Conservation (phyloP, 2,888 invertebrate species). For the Drosophila paramelanica region DNA sequence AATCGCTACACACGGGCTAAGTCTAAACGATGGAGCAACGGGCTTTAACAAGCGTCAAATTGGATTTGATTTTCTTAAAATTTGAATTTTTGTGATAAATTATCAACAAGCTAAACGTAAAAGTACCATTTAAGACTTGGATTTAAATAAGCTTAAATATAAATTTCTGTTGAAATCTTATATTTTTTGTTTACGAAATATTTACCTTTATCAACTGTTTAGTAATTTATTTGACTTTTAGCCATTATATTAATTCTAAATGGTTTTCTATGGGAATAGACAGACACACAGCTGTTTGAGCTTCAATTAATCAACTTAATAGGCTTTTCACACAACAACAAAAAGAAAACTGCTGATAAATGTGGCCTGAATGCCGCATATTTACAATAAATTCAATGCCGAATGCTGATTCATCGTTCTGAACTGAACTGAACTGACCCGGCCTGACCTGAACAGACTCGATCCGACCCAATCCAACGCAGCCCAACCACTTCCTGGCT, state of each 20-base stretch:
- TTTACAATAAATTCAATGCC: conserved; percentile 66
- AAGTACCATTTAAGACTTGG: background rate
- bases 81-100: background rate
- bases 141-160: background rate
- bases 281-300: conserved; percentile 4
- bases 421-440: conserved; percentile 11
- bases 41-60: conserved; percentile 46
- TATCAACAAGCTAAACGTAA: too few species aligned
- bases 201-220: background rate
- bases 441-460: conserved; percentile 5
- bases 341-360: conserved; percentile 66
- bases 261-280: conserved; percentile 5
- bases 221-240: conserved; percentile 5
- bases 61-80: background rate
- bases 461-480: background rate
- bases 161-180: background rate
- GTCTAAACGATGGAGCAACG: conserved; percentile 7
- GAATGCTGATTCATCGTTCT: conserved; percentile 69
- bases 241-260: conserved; percentile 7
- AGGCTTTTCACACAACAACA: conserved; percentile 15
- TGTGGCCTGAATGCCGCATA: conserved; percentile 41
- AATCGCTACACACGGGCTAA: background rate
- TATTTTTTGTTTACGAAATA: background rate
- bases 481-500: conserved; percentile 57
- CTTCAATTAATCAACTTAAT: conserved; percentile 46